Base-by-base conservation (phyloP, 2,888 invertebrate species). In the Mesorhabditis spiculigera region DNA sequence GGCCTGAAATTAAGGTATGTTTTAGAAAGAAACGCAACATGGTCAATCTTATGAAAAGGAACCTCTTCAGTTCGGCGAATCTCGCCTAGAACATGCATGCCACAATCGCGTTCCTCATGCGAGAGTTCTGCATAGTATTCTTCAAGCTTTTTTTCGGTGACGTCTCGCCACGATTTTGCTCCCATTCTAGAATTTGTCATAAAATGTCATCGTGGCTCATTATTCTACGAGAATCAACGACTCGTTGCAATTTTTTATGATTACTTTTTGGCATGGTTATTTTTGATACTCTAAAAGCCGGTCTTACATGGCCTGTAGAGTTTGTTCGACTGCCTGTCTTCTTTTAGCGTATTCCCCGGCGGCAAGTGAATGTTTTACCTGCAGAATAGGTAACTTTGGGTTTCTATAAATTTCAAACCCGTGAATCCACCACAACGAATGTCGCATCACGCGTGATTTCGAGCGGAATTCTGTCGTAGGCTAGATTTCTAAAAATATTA, bases 351-450 rank as follows among this genome's bases (percentile, higher is more conserved):
- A 75, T 45, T 75, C 75, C 45, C 75, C 71, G 28, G 62, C 58
- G 4, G 73, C 63, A 92, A 75, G 67, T 6, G 69, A 66, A 43
- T 75, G 73, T 67, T 70, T 68, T 10, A 86, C n/a, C n/a, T n/a
- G n/a, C n/a, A n/a, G n/a, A n/a, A n/a, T n/a, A n/a, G n/a, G n/a
- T n/a, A n/a, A n/a, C n/a, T n/a, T n/a, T n/a, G n/a, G n/a, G n/a
- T n/a, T n/a, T n/a, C n/a, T n/a, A n/a, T n/a, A n/a, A n/a, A n/a
- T n/a, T n/a, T n/a, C n/a, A n/a, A 63, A 86, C 93, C 93, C 10
- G 41, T 3, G 94, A 93, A 88, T 95, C 94, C 69, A 91, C 92
- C 76, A 95, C 92, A 75, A 95, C 87, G 76, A 95, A 90, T 0
- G 90, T 90, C 13, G 92, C 88, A 43, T 71, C 70, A 73, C 91